Evolutionary conservation across 1,140 invertebrate genomes (phyloP).

Genomic region (Drosophila burlai): DNA sequence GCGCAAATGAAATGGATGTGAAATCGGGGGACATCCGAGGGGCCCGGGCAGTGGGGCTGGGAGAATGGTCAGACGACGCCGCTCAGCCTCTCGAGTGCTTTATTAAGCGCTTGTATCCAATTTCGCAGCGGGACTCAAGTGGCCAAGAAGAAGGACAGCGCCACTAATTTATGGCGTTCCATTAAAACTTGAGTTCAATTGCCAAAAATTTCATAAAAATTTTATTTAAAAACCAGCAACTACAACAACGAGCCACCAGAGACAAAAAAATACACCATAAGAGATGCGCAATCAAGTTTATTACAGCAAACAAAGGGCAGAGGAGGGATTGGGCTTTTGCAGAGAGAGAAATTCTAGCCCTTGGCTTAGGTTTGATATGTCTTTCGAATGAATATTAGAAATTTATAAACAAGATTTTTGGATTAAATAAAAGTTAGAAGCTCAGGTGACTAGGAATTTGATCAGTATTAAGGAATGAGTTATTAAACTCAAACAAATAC

Average conservation of each 20-base stretch:
- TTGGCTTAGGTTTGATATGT: not conserved
- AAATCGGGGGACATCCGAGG: slow-evolving; percentile 15
- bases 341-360: not conserved
- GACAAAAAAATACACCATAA: slow-evolving; percentile 42
- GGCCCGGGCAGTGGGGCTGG: not conserved
- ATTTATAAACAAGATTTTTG: not conserved
- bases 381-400: too few species aligned
- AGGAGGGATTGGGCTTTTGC: not conserved
- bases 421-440: not conserved
- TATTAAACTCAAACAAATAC: not conserved
- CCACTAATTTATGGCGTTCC: slow-evolving; percentile 80
- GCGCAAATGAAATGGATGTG: slow-evolving; percentile 70
- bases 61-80: slow-evolving; percentile 42
- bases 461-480: not conserved
- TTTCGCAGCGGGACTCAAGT: slow-evolving; percentile 74
- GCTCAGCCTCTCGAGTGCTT: slow-evolving; percentile 73
- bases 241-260: slow-evolving; percentile 12
- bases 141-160: slow-evolving; percentile 56
- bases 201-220: slow-evolving; percentile 84
- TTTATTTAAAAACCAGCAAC: slow-evolving; percentile 75
- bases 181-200: slow-evolving; percentile 84
- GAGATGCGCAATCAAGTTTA: slow-evolving; percentile 82
- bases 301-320: slow-evolving; percentile 49
- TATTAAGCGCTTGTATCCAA: slow-evolving; percentile 82
- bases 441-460: not conserved